Base-by-base conservation (phyloP, 2,113 vertebrate species). In the Nibea albiflora region DNA sequence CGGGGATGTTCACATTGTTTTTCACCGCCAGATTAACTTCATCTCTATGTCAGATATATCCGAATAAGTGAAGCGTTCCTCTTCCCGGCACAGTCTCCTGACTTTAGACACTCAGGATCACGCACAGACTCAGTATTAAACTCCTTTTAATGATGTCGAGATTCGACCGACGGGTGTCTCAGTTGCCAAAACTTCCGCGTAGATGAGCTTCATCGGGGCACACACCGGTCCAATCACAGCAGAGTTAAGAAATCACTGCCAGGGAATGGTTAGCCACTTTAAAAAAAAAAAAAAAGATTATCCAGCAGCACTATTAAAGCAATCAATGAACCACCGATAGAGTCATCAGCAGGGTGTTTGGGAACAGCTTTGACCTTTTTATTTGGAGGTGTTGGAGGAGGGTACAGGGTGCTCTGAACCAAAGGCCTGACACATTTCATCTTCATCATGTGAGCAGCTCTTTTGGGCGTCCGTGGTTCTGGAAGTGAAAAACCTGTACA, bases 71-170 rank as follows among this genome's bases (percentile, higher is more conserved):
- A 11, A 54, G 57, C 10, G 26, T 62, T 72, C 47, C 49, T 60
- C 52, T 61, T 66, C 53, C 68, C 53, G 22, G 67, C 76, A 44
- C 73, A 17, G 24, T 50, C 60, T n/a, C 56, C 60, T 49, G 53
- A 54, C 58, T 52, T 39, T 20, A 73, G 5, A 57, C 56, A 66
- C 90, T 93, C 88, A 89, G 89, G 89, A 74, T 69, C 53, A 50
- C 61, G 61, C 62, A 26, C 19, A 22, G 68, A 68, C 57, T 80
- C 70, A 26, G 67, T 57, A 7, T 69, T 80, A 75, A 84, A 63
- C 71, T 76, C 56, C 31, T 70, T 17, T 42, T 44, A 78, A 68
- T 78, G 88, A 92, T 90, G 92, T 93, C 90, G n/a, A 89, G 31
- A 81, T 63, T 47, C 42, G 44, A 80, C 61, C 65, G 4, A n/a